These are phyloP conservation scores for Chlorocebus sabaeus DNA, from an alignment of 2,113 vertebrate species.

Conservation along the genomic window DNA sequence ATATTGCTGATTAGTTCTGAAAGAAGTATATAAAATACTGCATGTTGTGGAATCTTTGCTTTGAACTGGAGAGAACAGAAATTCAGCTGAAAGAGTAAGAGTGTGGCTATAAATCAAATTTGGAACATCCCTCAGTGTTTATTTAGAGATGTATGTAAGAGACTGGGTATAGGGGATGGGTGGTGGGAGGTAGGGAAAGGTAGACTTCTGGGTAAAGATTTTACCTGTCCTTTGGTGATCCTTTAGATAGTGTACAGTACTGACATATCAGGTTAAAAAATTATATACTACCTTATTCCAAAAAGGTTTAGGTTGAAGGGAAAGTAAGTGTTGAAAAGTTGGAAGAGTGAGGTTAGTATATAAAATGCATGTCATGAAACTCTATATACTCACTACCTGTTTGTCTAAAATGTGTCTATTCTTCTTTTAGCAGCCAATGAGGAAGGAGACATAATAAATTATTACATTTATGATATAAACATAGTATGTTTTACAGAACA, in stretches of 20 bases:
- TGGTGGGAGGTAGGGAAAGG: background rate
- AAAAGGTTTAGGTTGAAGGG: background rate
- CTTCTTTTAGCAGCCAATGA: background rate
- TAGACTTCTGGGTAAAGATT: background rate
- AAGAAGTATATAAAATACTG: background rate
- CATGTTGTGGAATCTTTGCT: slow-evolving; percentile 25
- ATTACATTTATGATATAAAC: background rate
- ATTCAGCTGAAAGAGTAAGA: background rate
- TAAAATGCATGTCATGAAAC: background rate
- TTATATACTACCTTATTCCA: background rate
- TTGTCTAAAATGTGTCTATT: background rate
- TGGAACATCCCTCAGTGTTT: background rate
- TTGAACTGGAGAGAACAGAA: slow-evolving; percentile 29
- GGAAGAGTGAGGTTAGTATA: background rate
- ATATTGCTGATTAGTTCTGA: background rate
- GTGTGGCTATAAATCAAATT: background rate
- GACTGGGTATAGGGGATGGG: background rate
- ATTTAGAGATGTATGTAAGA: background rate
- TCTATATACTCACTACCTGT: background rate
- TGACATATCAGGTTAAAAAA: background rate
- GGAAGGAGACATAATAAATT: background rate
- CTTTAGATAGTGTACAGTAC: background rate
- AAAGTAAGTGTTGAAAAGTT: background rate
- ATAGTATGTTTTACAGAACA: background rate
- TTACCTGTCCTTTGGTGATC: background rate